phyloP scores from a whole-genome alignment of 2,797 vertebrate genomes.

The Galaxias olidus region DNA sequence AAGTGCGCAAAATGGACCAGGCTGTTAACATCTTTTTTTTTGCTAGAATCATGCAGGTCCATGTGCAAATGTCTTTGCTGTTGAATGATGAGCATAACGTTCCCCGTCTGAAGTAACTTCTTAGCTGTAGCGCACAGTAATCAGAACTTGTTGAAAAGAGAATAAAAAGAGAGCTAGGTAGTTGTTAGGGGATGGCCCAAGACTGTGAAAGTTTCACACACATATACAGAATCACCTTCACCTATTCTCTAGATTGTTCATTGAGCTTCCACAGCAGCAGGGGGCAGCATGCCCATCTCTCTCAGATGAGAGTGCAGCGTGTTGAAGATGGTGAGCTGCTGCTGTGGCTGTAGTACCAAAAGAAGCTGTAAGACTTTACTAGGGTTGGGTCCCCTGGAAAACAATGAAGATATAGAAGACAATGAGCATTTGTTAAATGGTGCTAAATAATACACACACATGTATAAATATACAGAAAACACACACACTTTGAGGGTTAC shows the following conservation, averaged over 20 bases:
- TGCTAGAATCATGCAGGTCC: slow-evolving; percentile 23
- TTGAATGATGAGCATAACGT: slow-evolving; percentile 12
- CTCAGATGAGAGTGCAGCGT: slow-evolving; percentile 84
- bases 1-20: slow-evolving; percentile 18
- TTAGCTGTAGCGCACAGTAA: slow-evolving; percentile 29
- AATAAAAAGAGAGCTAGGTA: slow-evolving; percentile 15
- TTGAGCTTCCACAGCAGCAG: slow-evolving; percentile 67
- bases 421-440: neutral
- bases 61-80: slow-evolving; percentile 4
- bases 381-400: slow-evolving; percentile 90
- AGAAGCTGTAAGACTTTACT: slow-evolving; percentile 94
- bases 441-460: too few relatives aligned
- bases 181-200: too few relatives aligned
- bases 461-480: too few relatives aligned
- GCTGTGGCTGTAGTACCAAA: slow-evolving; percentile 89
- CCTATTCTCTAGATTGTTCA: slow-evolving; percentile 38
- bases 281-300: slow-evolving; percentile 84
- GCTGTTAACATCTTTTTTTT: neutral
- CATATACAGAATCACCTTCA: slow-evolving; percentile 7
- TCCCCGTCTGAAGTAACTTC: slow-evolving; percentile 17
- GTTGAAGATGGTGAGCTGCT: slow-evolving; percentile 91
- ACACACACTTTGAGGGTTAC: too few relatives aligned
- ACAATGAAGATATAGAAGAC: slow-evolving; percentile 1
- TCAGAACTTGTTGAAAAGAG: slow-evolving; percentile 32
- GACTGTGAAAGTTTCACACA: neutral